These are phyloP conservation scores for Tauraco erythrolophus DNA, from an alignment of 2,113 vertebrate species.

Conservation along the genomic window DNA sequence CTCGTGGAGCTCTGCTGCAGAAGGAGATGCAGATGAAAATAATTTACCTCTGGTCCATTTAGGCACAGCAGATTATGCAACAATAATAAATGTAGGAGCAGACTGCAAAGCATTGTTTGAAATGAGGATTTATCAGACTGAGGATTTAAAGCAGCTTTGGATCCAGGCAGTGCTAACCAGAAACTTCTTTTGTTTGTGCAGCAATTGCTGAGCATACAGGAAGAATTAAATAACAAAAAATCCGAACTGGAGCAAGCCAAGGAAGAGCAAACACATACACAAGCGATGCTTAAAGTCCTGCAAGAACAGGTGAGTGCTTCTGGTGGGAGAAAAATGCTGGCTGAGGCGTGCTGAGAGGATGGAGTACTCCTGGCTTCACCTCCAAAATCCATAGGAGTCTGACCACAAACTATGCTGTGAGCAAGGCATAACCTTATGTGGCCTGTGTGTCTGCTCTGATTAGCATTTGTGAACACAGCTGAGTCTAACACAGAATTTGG, in stretches of 20 bases:
- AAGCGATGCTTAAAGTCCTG: constrained; percentile 80
- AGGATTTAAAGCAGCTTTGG: not conserved
- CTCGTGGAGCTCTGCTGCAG: not conserved
- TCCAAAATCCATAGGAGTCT: not conserved
- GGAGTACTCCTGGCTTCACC: not conserved
- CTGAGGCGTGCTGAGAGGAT: not conserved
- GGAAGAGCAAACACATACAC: constrained; percentile 86
- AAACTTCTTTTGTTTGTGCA: constrained; percentile 69
- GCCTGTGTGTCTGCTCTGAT: not conserved
- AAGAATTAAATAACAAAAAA: constrained; percentile 89
- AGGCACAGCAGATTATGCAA: not conserved
- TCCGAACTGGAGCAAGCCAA: constrained; percentile 89
- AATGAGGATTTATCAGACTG: not conserved
- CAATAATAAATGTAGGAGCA: not conserved
- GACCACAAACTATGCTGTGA: not conserved
- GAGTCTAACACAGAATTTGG: not conserved
- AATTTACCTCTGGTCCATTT: constrained; percentile 2
- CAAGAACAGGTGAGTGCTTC: constrained; percentile 81
- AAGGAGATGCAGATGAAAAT: constrained; percentile 25
- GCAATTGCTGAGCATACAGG: constrained; percentile 91
- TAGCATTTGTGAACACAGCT: not conserved
- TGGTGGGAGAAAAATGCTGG: not conserved
- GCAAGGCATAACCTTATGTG: not conserved
- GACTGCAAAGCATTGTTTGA: not conserved
- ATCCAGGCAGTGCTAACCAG: not conserved